Evolutionary conservation across 2,113 vertebrate genomes (phyloP).

Genomic region (human): GRCh38 chr13:106709001-106709500

Average conservation of each 20-base stretch:
- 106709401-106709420: background rate
- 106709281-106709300: background rate
- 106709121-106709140: background rate
- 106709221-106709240: too few relatives aligned
- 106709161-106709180: background rate
- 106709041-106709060: background rate
- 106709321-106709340: accelerated
- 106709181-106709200: background rate
- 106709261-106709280: background rate
- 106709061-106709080: background rate
- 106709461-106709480: background rate
- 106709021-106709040: background rate
- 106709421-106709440: background rate
- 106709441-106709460: background rate
- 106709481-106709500: background rate
- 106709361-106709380: background rate
- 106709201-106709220: background rate
- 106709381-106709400: background rate
- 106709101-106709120: background rate
- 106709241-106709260: background rate
- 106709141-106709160: background rate
- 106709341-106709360: background rate
- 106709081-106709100: background rate
- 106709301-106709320: background rate
- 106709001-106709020: background rate